Base-by-base conservation (phyloP, 2,797 vertebrate genomes). In the Semaprochilodus insignis region DNA sequence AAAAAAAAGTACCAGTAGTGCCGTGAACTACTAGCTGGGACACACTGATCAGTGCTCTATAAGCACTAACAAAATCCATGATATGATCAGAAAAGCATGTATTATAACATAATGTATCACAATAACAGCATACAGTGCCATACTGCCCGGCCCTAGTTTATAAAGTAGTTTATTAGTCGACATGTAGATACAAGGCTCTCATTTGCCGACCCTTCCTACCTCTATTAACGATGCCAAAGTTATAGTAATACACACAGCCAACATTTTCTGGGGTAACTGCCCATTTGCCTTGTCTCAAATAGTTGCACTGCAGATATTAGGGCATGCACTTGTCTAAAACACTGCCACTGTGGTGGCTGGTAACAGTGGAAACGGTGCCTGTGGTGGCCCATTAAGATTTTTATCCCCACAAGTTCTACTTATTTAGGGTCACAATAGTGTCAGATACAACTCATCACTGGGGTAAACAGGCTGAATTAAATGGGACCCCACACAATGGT, bases 391-490 rank as follows among this genome's bases (percentile, higher is more conserved):
- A 67, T 52, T 71, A 72, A 54, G 71, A n/a, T 17, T n/a, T 55
- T 44, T n/a, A n/a, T 48, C 51, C 74, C 69, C 73, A 60, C 31
- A 83, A 66, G 65, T 77, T 14, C 48, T 84, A 78, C 76, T 74
- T 63, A 51, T 67, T 78, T 70, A 60, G 31, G 25, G 69, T n/a
- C 60, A 82, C 80, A 81, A 75, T 81, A 67, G 63, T 59, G 52
- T 48, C 16, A 40, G 75, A 63, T 82, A 75, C 78, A 62, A 73
- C 74, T 66, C 65, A 57, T 76, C 75, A 31, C 57, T 54, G 13
- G 78, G 65, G 72, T 74, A 81, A 83, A 83, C 83, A 62, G 52
- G 40, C 31, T 63, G 59, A 79, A 23, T 13, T 55, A 84, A 84
- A 14, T 48, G 63, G 65, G 25, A n/a, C 54, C 40, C 52, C 44